Evolutionary conservation across 2,113 vertebrate species (phyloP).

Genomic region (Ptychochromis oligacanthus): DNA sequence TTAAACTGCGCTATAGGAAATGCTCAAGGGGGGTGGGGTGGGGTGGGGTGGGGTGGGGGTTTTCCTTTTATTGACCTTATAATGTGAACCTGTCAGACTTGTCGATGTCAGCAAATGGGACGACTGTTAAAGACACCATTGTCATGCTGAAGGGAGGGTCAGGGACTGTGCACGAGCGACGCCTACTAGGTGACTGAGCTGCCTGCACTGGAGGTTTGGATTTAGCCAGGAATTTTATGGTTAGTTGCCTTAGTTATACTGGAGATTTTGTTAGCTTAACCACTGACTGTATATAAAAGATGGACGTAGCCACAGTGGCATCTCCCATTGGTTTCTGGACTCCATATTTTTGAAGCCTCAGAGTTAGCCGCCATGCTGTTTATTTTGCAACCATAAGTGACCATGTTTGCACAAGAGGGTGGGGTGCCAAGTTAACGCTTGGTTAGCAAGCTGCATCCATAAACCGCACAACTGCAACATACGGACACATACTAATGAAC

Average conservation of each 20-base stretch:
- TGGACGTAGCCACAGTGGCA: background rate
- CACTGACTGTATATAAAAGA: background rate
- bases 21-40: too few relatives aligned
- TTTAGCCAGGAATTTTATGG: background rate
- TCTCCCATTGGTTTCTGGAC: background rate
- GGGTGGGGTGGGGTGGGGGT: too few relatives aligned
- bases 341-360: background rate
- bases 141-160: background rate
- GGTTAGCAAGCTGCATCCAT: background rate
- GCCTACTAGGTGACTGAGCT: background rate
- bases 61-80: slow-evolving; percentile 15
- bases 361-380: background rate
- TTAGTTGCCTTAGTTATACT: background rate
- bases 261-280: background rate
- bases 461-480: background rate
- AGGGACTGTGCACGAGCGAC: background rate
- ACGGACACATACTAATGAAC: background rate
- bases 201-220: background rate
- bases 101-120: background rate
- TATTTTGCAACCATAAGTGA: background rate
- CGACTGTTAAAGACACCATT: background rate
- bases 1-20: slow-evolving; percentile 33
- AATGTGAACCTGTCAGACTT: background rate
- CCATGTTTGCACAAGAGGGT: background rate
- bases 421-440: background rate